These are phyloP conservation scores for Pseudanteris insignis DNA, from an alignment of 2,888 invertebrate species.

Conservation along the genomic window DNA sequence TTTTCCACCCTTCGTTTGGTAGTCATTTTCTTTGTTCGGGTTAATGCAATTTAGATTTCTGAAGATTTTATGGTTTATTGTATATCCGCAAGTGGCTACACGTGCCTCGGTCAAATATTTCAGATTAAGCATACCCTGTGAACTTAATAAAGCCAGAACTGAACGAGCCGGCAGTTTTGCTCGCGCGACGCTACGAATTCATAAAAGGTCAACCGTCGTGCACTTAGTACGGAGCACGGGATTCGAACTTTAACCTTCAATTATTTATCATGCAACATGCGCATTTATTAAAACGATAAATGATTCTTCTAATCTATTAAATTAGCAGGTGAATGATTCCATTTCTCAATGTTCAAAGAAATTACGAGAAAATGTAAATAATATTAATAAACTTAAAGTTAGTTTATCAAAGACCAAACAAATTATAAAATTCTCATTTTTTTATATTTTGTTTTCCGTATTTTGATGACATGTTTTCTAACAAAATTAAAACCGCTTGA, in stretches of 20 bases:
- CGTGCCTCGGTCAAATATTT: conserved; percentile 38
- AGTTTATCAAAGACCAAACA: too few species aligned
- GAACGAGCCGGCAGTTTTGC: neutral
- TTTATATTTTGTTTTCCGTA: too few species aligned
- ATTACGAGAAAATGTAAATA: too few species aligned
- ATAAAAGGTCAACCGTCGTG: conserved; percentile 39
- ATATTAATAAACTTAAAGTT: conserved; percentile 7
- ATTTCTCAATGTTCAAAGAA: too few species aligned
- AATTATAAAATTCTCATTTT: too few species aligned
- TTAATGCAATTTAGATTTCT: conserved; percentile 12
- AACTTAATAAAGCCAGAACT: conserved; percentile 20
- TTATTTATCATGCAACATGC: conserved; percentile 27
- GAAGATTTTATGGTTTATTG: conserved; percentile 22
- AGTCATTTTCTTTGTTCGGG: too few species aligned
- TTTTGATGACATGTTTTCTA: too few species aligned
- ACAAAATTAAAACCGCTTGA: neutral
- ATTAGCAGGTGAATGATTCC: too few species aligned
- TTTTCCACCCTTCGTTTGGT: too few species aligned
- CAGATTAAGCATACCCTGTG: conserved; percentile 32
- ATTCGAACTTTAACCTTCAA: conserved; percentile 30
- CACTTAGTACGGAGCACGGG: conserved; percentile 27
- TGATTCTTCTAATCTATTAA: conserved; percentile 24
- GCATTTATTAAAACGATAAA: conserved; percentile 22
- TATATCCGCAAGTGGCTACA: conserved; percentile 32
- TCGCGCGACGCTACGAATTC: conserved; percentile 37